These are phyloP conservation scores for Operophtera brumata DNA, from an alignment of 2,888 invertebrate genomes.

Conservation along the genomic window DNA sequence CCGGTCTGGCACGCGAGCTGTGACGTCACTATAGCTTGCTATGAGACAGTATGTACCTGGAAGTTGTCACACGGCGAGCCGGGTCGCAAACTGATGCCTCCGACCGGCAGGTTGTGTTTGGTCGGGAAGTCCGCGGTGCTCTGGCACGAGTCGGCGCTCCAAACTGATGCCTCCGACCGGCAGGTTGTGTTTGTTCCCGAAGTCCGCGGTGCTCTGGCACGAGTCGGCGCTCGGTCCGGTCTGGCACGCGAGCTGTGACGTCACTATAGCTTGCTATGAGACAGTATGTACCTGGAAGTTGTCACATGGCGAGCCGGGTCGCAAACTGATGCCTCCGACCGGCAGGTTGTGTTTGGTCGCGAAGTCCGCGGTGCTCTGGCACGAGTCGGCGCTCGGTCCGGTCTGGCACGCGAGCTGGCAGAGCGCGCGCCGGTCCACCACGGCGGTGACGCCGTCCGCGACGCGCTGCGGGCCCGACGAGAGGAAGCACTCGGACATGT, in stretches of 20 bases:
- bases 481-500: slow-evolving; percentile 96
- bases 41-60: slow-evolving; percentile 75
- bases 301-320: slow-evolving; percentile 98
- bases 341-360: slow-evolving; percentile 85
- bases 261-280: too few species aligned
- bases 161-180: slow-evolving; percentile 89
- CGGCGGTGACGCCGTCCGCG: slow-evolving; percentile 72
- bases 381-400: slow-evolving; percentile 86
- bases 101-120: too few species aligned
- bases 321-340: slow-evolving; percentile 89
- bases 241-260: slow-evolving; percentile 94
- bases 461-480: slow-evolving; percentile 86
- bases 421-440: slow-evolving; percentile 90
- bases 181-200: slow-evolving; percentile 84
- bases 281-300: slow-evolving; percentile 88
- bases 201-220: slow-evolving; percentile 93
- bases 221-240: slow-evolving; percentile 86
- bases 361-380: slow-evolving; percentile 94
- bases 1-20: slow-evolving; percentile 98
- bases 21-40: too few species aligned
- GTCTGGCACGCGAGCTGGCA: slow-evolving; percentile 99
- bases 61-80: slow-evolving; percentile 99
- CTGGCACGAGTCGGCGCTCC: too few species aligned
- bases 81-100: slow-evolving; percentile 92
- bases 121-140: too few species aligned